Evolutionary conservation across 1,140 invertebrate genomes (phyloP), one percentile per base, ranked within the genome.

Genomic region (Drosophila kanapiae): DNA sequence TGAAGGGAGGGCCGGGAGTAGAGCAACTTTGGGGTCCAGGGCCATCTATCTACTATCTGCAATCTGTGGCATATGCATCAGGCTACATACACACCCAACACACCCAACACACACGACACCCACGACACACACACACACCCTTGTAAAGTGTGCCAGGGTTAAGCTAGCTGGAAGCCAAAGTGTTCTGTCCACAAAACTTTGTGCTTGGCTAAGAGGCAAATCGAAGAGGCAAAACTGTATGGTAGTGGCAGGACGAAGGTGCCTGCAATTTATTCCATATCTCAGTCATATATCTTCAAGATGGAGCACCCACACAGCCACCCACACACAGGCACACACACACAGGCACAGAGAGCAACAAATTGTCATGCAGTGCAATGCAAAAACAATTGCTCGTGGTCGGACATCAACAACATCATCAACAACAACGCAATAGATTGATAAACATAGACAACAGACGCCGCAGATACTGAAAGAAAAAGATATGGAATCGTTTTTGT

Each of bases 391-490:
- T 71, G 80, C 69, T n/a, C 38, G 60, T 78, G 75, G 63, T 75
- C 13, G 70, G 70, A 63, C 77, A 72, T 65, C 76, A 77, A 58
- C 64, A 68, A 53, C 72, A 72, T 51, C 61, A 60, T 58, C 72
- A 78, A 78, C 62, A 62, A 83, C 64, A 75, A 62, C 67, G 75
- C 40, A 70, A 71, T 86, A 68, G 75, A 87, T 87, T 87, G 83
- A 86, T 86, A 82, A 86, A 87, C 76, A 83, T 74, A 56, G 57
- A 70, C 71, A 79, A 79, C 79, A 82, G 65, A 86, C 49, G 69
- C 42, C 65, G 54, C 48, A 60, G 23, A 11, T 37, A 68, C 67
- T 37, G 56, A 38, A 11, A 42, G 23, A n/a, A n/a, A n/a, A n/a
- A n/a, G n/a, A n/a, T n/a, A n/a, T n/a, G n/a, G n/a, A n/a, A n/a